These are phyloP conservation scores for Ochropleura plecta DNA, from an alignment of 2,888 invertebrate genomes.

Conservation along the genomic window DNA sequence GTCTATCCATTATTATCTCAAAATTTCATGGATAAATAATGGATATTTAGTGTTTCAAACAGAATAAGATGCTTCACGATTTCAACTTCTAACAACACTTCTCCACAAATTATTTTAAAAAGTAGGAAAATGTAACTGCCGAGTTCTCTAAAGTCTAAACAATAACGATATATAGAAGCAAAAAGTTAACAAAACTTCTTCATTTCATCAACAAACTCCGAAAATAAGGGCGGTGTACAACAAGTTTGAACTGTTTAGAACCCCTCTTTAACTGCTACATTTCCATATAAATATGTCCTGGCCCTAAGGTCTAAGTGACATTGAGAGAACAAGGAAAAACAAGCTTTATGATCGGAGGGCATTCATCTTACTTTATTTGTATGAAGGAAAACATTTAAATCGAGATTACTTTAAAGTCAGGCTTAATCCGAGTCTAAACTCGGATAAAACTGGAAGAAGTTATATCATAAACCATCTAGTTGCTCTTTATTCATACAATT, in stretches of 20 bases:
- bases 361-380: slow-evolving; percentile 52
- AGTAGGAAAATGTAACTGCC: background rate
- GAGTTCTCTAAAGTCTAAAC: slow-evolving; percentile 21
- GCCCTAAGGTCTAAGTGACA: slow-evolving; percentile 47
- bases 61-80: background rate
- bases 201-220: slow-evolving; percentile 48
- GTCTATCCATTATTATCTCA: background rate
- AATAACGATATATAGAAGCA: slow-evolving; percentile 31
- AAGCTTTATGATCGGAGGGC: slow-evolving; percentile 42
- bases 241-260: slow-evolving; percentile 53
- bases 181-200: slow-evolving; percentile 46
- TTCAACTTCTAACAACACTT: background rate
- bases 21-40: background rate
- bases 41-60: background rate
- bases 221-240: slow-evolving; percentile 43
- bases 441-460: background rate
- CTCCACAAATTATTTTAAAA: background rate
- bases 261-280: slow-evolving; percentile 57
- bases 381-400: slow-evolving; percentile 27
- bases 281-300: slow-evolving; percentile 61
- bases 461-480: background rate
- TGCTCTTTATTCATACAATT: background rate
- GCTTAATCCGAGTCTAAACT: background rate
- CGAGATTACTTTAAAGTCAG: slow-evolving; percentile 1
- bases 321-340: slow-evolving; percentile 57